Percentiles rank a stretch among this genome's conserved stretches.
These are phyloP conservation scores for Acanthis flammea DNA, from an alignment of 2,797 vertebrate genomes.

Conservation along the genomic window DNA sequence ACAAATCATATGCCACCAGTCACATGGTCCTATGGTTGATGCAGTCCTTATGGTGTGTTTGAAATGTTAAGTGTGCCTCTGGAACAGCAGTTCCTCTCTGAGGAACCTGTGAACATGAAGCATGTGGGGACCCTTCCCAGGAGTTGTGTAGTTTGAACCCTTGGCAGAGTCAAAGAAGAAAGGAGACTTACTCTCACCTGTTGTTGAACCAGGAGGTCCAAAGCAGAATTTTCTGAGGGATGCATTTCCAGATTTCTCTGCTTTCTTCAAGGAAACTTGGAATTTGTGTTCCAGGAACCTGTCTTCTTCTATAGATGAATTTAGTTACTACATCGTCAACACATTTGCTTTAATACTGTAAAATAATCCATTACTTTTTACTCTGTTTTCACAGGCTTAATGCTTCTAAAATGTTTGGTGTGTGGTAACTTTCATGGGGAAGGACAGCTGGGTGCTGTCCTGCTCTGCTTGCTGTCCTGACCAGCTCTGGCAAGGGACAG, in stretches of 20 bases:
- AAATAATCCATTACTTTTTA: neutral
- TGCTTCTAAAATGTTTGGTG: neutral
- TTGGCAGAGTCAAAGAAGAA: neutral
- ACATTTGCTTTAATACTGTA: neutral
- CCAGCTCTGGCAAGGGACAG: neutral
- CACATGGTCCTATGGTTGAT: rapidly evolving
- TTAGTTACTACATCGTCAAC: neutral
- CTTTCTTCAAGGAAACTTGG: neutral
- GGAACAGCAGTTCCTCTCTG: neutral
- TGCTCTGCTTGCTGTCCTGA: neutral
- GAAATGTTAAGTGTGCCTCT: neutral
- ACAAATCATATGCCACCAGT: neutral
- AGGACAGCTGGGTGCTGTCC: neutral
- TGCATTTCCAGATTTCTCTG: neutral
- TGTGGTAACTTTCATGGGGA: neutral
- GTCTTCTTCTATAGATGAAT: neutral
- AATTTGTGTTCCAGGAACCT: neutral
- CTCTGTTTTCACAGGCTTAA: neutral
- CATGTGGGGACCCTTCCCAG: rapidly evolving
- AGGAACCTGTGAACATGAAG: rapidly evolving
- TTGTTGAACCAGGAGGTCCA: neutral
- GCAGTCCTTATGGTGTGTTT: neutral
- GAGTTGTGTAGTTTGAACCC: neutral
- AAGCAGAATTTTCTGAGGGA: neutral
- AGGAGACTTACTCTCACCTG: neutral